Percentiles rank a stretch among this genome's conserved stretches.
Conservation (phyloP, 2,888 invertebrate species). For the Lymantria dispar region DNA sequence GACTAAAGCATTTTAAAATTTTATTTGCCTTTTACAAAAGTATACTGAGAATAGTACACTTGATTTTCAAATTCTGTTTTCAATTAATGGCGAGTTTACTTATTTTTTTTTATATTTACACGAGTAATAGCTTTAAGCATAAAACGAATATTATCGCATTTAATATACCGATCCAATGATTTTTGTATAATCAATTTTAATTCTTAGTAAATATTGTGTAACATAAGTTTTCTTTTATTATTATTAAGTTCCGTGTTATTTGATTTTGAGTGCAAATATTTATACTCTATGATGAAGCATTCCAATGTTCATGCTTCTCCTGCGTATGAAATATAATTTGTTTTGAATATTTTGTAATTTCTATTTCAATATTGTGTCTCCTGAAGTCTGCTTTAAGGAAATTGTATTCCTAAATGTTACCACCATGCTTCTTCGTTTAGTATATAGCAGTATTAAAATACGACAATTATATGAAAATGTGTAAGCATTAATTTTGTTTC, state of each 20-base stretch:
- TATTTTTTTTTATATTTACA: background rate
- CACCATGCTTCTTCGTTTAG: slow-evolving; percentile 53
- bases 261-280: slow-evolving; percentile 13
- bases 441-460: slow-evolving; percentile 46
- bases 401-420: slow-evolving; percentile 19
- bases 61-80: too few species aligned
- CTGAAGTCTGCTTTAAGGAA: slow-evolving; percentile 8
- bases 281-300: slow-evolving; percentile 21
- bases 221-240: background rate
- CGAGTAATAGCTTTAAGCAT: background rate
- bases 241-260: slow-evolving; percentile 15
- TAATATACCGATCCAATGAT: too few species aligned
- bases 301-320: slow-evolving; percentile 30
- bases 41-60: too few species aligned
- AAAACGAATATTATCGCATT: too few species aligned
- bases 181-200: too few species aligned
- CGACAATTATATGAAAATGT: slow-evolving; percentile 59
- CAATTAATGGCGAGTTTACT: slow-evolving; percentile 2
- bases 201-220: too few species aligned
- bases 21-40: too few species aligned
- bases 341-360: background rate
- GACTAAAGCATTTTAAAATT: too few species aligned
- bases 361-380: background rate
- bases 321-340: background rate
- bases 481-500: slow-evolving; percentile 44